phyloP scores from a whole-genome alignment of 2,888 invertebrate species.

The Muscina levida region DNA sequence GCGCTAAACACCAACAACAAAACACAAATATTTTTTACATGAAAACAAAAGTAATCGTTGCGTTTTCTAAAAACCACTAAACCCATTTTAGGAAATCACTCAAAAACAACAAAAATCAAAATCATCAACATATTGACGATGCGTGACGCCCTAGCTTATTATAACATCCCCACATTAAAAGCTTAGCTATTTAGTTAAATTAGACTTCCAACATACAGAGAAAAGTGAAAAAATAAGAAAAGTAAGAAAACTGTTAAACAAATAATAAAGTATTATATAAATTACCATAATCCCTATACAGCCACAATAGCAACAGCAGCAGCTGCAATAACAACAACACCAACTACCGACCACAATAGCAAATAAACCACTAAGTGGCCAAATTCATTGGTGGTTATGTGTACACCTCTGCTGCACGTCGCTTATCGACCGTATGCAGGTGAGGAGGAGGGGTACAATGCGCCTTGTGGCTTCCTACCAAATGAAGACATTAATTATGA shows the following conservation, averaged over 20 bases:
- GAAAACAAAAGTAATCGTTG: no score
- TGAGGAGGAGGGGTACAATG: constrained; percentile 33
- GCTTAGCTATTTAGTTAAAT: constrained; percentile 22
- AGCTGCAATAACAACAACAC: no score
- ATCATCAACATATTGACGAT: constrained; percentile 38
- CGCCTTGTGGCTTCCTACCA: no score
- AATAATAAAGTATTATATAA: constrained; percentile 65
- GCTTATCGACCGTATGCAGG: not conserved
- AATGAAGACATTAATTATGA: constrained; percentile 49
- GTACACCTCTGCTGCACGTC: not conserved
- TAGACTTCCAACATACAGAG: no score
- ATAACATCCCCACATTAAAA: constrained; percentile 13
- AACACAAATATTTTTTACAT: constrained; percentile 1
- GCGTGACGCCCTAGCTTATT: constrained; percentile 66
- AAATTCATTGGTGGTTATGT: constrained; percentile 60
- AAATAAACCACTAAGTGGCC: constrained; percentile 41
- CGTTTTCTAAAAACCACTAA: no score
- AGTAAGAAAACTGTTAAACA: constrained; percentile 41
- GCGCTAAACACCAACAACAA: not conserved
- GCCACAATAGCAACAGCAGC: constrained; percentile 32
- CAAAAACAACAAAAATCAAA: no score
- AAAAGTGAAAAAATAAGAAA: constrained; percentile 38
- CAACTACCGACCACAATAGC: no score
- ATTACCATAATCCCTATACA: constrained; percentile 65
- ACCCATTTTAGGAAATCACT: no score